A percentile compares a stretch with the other conserved stretches of the same genome.
Conservation (phyloP, 2,113 vertebrate genomes). For the Vanacampus margaritifer region DNA sequence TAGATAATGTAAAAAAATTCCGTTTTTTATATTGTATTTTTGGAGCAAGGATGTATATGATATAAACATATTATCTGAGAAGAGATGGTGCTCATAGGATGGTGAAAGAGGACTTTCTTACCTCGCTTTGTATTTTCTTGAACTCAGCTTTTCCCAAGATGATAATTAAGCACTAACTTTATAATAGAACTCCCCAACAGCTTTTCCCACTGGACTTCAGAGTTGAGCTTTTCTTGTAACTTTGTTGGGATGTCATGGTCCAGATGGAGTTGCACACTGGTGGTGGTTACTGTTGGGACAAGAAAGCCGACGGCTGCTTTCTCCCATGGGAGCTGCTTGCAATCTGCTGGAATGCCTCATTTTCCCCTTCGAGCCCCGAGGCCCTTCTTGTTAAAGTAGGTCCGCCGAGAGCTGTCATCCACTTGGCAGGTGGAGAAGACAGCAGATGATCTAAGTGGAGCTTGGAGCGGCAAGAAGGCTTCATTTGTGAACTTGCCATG, state of each 20-base stretch:
- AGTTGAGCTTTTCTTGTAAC: conserved; percentile 29
- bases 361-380: conserved; percentile 23
- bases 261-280: conserved; percentile 30
- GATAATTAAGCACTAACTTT: conserved; percentile 39
- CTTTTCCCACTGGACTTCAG: conserved; percentile 16
- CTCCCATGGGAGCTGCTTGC: conserved; percentile 36
- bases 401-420: conserved; percentile 51
- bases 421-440: conserved; percentile 51
- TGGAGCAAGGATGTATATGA: too few relatives aligned
- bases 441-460: conserved; percentile 43
- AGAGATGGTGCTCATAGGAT: too few relatives aligned
- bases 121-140: conserved; percentile 23
- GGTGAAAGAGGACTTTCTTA: conserved; percentile 29
- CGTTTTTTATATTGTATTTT: too few relatives aligned
- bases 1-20: too few relatives aligned
- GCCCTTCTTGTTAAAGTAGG: conserved; percentile 49
- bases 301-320: conserved; percentile 18
- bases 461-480: conserved; percentile 32
- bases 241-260: conserved; percentile 34
- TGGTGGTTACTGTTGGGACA: conserved; percentile 22
- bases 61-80: too few relatives aligned
- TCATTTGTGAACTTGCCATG: conserved; percentile 28
- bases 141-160: conserved; percentile 45
- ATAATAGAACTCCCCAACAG: conserved; percentile 13
- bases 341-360: conserved; percentile 42